Percentiles rank a stretch among this genome's conserved stretches.
Evolutionary conservation across 2,113 vertebrate genomes (phyloP).

Genomic region (Peromyscus polionotus): DNA sequence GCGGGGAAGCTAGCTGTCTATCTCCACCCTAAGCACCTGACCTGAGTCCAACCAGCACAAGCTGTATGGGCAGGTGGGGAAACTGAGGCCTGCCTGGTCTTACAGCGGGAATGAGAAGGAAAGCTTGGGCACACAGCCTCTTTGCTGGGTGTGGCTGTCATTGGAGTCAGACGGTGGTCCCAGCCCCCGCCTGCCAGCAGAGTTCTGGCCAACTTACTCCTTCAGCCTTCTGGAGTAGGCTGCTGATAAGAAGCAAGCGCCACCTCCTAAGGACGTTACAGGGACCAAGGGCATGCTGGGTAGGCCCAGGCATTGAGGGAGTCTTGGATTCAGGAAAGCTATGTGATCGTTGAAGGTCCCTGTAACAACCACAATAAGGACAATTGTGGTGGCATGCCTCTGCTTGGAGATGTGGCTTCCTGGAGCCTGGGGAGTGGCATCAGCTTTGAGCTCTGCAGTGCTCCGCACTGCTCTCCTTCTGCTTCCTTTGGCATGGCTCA

Average conservation of each 20-base stretch:
- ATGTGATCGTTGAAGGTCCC: background rate
- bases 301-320: rapidly evolving
- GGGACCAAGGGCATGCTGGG: background rate
- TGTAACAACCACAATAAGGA: background rate
- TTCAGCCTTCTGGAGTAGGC: background rate
- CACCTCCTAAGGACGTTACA: rapidly evolving
- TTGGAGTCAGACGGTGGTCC: background rate
- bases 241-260: rapidly evolving
- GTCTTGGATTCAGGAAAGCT: background rate
- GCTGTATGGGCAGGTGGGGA: background rate
- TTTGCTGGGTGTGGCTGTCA: background rate
- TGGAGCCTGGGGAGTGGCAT: background rate
- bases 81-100: constrained; percentile 44
- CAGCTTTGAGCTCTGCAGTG: background rate
- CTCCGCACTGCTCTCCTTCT: background rate
- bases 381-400: background rate
- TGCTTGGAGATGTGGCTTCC: background rate
- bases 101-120: background rate
- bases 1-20: background rate
- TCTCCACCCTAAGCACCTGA: background rate
- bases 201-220: background rate
- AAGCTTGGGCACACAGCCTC: background rate
- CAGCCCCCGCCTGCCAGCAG: background rate
- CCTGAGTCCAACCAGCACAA: background rate
- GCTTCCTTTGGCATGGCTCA: background rate